Base-by-base conservation (phyloP, 2,888 invertebrate species). In the Brachypterus glaber region DNA sequence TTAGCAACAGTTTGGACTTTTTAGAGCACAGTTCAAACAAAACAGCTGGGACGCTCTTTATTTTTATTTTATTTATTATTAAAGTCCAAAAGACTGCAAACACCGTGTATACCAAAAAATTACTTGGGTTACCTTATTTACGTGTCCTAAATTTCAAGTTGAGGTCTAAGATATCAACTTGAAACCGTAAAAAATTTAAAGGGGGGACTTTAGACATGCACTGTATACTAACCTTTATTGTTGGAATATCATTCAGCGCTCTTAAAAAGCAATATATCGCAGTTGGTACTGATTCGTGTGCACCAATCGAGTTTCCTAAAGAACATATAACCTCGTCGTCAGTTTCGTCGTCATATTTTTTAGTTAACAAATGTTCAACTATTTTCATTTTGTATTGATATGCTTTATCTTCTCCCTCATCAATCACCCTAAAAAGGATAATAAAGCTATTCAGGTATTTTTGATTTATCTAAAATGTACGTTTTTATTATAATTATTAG, bases 211-310 rank as follows among this genome's bases (percentile, higher is more conserved):
- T 21, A 9, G 7, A 7, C 24, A 12, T 32, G 34, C 32, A 37
- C 18, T 34, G 18, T 38, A 38, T 36, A 41, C 45, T 54, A 60
- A 72, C 73, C 55, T 69, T 54, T 30, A 73, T 68, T 18, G 60
- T 64, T 3, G 63, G 58, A 40, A 76, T 70, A 29, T 69, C 66
- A 27, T 63, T 62, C 40, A 67, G 67, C 3, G 75, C 72, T 48
- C 67, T 65, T 17, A 83, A 60, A 55, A 81, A 83, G 49, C 77
- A 76, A 59, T 73, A 83, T 45, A 84, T 72, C 12, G 83, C 82
- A 14, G 82, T 79, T 2, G 82, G 80, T 5, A 83, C 81, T 0
- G 83, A 82, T 45, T 72, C 69, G n/a, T 77, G 54, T 1, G 83
- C 82, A 27, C 72, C 63, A 3, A 80, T 69, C 40, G 69, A 68